Evolutionary conservation across 2,888 invertebrate genomes (phyloP).

Genomic region (Aphidoletes aphidimyza): DNA sequence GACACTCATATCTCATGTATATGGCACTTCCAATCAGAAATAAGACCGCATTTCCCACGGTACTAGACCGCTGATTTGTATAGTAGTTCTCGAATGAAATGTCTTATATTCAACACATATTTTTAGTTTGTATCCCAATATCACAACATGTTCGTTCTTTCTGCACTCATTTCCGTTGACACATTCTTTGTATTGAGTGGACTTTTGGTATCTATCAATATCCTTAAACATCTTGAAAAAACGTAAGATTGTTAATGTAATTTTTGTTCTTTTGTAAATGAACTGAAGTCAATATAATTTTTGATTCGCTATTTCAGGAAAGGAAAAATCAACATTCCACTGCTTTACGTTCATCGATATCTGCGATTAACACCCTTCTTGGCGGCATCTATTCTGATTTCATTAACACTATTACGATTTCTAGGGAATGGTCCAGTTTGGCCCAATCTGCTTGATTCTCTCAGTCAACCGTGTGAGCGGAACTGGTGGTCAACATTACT

Average conservation of each 20-base stretch:
- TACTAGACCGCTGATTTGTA: too few species aligned
- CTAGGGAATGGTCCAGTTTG: slow-evolving; percentile 69
- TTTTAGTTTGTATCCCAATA: neutral
- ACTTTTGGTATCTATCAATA: slow-evolving; percentile 68
- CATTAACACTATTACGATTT: slow-evolving; percentile 68
- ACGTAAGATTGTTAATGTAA: slow-evolving; percentile 58
- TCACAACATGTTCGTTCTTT: slow-evolving; percentile 4
- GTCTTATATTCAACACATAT: too few species aligned
- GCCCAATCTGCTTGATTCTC: slow-evolving; percentile 59
- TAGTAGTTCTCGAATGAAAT: too few species aligned
- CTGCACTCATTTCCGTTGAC: too few species aligned
- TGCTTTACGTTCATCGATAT: slow-evolving; percentile 66
- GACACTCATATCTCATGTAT: slow-evolving; percentile 63
- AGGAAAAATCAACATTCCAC: slow-evolving; percentile 62
- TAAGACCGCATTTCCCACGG: neutral
- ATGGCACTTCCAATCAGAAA: slow-evolving; percentile 59
- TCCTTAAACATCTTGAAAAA: slow-evolving; percentile 65
- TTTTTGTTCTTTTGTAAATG: too few species aligned
- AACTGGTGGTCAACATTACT: slow-evolving; percentile 68
- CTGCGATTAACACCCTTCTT: slow-evolving; percentile 70
- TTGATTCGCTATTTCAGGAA: too few species aligned
- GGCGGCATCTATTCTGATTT: slow-evolving; percentile 67
- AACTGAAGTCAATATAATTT: too few species aligned
- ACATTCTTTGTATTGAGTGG: slow-evolving; percentile 75
- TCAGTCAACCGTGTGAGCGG: slow-evolving; percentile 62